phyloP scores from a whole-genome alignment of 2,888 invertebrate genomes.

The Chironomus riparius region DNA sequence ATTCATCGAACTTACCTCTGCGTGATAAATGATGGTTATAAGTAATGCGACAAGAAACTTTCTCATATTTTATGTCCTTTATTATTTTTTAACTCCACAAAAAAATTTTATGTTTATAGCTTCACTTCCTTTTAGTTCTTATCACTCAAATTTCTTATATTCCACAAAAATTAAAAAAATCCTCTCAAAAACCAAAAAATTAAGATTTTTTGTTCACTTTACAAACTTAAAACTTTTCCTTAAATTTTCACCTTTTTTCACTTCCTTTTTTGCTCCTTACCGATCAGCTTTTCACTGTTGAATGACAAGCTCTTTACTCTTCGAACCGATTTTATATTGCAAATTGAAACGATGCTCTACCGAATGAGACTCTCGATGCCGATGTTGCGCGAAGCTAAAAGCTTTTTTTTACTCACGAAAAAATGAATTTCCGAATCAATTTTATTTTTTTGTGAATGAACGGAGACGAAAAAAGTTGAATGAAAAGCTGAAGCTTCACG shows the following conservation, averaged over 20 bases:
- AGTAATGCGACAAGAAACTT: conserved; percentile 1
- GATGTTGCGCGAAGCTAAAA: too few species aligned
- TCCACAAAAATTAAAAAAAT: not conserved
- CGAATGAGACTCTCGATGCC: too few species aligned
- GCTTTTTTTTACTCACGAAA: too few species aligned
- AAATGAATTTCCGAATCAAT: too few species aligned
- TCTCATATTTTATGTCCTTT: conserved; percentile 1
- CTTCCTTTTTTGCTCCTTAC: not conserved
- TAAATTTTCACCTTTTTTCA: not conserved
- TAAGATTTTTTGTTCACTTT: not conserved
- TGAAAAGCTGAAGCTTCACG: too few species aligned
- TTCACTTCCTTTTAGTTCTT: not conserved
- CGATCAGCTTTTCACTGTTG: conserved; percentile 13
- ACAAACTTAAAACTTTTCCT: not conserved
- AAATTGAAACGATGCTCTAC: not conserved
- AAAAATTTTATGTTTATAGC: not conserved
- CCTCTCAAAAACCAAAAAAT: not conserved
- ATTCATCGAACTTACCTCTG: not conserved
- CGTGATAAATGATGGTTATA: not conserved
- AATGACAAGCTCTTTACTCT: conserved; percentile 1
- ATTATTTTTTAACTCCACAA: not conserved
- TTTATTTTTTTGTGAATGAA: not conserved
- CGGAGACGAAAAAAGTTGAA: too few species aligned
- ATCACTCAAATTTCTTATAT: not conserved
- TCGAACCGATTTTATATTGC: not conserved